Evolutionary conservation across 2,113 vertebrate genomes (phyloP).

Genomic region (Pungitius pungitius): DNA sequence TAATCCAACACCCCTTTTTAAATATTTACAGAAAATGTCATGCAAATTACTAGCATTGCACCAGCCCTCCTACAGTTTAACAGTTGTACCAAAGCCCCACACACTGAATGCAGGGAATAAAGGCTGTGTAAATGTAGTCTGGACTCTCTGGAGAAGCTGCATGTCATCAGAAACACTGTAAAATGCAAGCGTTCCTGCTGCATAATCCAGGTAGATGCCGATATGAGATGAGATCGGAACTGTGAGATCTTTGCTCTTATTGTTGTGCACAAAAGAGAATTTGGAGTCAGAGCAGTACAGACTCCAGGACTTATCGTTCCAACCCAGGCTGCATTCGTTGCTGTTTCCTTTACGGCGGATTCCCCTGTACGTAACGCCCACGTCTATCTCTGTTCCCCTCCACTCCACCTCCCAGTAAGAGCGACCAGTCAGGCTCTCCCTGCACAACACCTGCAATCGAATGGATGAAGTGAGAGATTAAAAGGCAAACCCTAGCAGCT

Average conservation of each 20-base stretch:
- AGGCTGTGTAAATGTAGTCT: slow-evolving; percentile 80
- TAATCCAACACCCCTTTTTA: neutral
- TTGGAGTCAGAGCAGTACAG: slow-evolving; percentile 83
- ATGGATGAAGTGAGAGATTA: neutral
- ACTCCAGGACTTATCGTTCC: slow-evolving; percentile 87
- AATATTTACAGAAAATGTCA: neutral
- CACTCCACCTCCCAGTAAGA: slow-evolving; percentile 86
- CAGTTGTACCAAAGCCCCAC: slow-evolving; percentile 78
- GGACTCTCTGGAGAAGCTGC: slow-evolving; percentile 79
- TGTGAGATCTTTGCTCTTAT: slow-evolving; percentile 76
- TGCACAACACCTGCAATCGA: slow-evolving; percentile 73
- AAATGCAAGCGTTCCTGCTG: slow-evolving; percentile 79
- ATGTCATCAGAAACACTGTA: slow-evolving; percentile 79
- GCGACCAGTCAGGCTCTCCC: slow-evolving; percentile 79
- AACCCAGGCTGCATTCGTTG: slow-evolving; percentile 83
- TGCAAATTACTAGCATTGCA: neutral
- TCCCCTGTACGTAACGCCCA: slow-evolving; percentile 81
- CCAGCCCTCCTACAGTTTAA: slow-evolving; percentile 61
- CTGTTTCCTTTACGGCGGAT: slow-evolving; percentile 79
- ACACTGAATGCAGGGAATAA: slow-evolving; percentile 86
- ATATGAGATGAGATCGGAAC: slow-evolving; percentile 70
- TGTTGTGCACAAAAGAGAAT: slow-evolving; percentile 84
- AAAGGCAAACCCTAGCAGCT: neutral
- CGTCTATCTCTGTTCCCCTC: slow-evolving; percentile 79
- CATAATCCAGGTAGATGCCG: slow-evolving; percentile 82